A percentile compares a stretch with the other conserved stretches of the same genome.
Evolutionary conservation across 2,113 vertebrate species (phyloP).

Genomic region (Amphiprion percula): DNA sequence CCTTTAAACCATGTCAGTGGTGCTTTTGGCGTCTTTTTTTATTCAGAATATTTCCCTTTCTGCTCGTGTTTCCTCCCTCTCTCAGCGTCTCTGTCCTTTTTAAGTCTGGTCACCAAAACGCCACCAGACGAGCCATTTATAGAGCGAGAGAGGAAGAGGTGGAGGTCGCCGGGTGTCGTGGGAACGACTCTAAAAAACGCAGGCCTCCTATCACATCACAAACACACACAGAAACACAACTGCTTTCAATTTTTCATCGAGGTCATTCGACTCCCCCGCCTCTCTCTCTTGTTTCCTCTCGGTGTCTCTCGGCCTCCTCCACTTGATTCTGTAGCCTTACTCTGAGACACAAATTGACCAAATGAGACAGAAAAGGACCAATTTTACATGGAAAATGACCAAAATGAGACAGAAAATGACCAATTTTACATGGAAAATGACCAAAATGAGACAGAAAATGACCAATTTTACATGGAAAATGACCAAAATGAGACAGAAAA

Average conservation of each 20-base stretch:
- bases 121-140: slow-evolving; percentile 72
- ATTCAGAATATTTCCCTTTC: neutral
- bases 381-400: too few relatives aligned
- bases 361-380: too few relatives aligned
- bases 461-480: too few relatives aligned
- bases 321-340: too few relatives aligned
- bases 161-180: slow-evolving; percentile 62
- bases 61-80: neutral
- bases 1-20: too few relatives aligned
- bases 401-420: too few relatives aligned
- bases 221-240: slow-evolving; percentile 21
- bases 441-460: too few relatives aligned
- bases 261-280: neutral
- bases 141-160: slow-evolving; percentile 26
- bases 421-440: too few relatives aligned
- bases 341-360: too few relatives aligned
- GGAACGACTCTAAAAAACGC: slow-evolving; percentile 52
- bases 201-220: slow-evolving; percentile 22
- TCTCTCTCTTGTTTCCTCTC: too few relatives aligned
- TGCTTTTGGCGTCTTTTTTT: neutral
- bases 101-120: slow-evolving; percentile 46
- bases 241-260: slow-evolving; percentile 27
- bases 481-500: too few relatives aligned
- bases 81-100: slow-evolving; percentile 53
- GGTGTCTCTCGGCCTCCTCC: too few relatives aligned